Base-by-base conservation (phyloP, 2,888 invertebrate genomes). In the Hirtodrosophila duncani region DNA sequence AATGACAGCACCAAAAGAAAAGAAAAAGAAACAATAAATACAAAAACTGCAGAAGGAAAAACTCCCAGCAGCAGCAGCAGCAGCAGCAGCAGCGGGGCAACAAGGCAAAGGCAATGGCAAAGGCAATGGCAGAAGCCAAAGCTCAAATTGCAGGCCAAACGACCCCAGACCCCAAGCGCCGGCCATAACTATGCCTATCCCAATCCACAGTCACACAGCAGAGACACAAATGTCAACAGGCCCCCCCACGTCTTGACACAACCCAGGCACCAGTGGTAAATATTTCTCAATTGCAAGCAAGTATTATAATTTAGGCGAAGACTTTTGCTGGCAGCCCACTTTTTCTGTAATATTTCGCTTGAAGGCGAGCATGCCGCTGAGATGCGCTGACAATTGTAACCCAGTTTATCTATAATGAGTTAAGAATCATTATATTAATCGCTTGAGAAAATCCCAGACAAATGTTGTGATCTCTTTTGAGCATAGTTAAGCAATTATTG, bases 201-300 rank as follows among this genome's bases (percentile, higher is more conserved):
- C 20, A 37, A 20, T 21, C 43, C 60, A 44, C 45, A 52, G 52
- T 17, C 64, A 37, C 43, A 18, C 66, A 38, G 49, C 52, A 42
- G 45, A 50, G 66, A 44, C 69, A 30, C 56, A 42, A 63, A 58
- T 66, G 75, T 74, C 81, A 81, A 78, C 74, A 74, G 52, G 10
- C 10, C 11, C 39, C 43, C 51, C 29, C 20, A 13, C 13, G 39
- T 38, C 29, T 23, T 24, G 53, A 53, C 53, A 57, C 57, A 57
- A 34, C 45, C 57, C 30, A 34, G 43, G 55, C 23, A 36, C 8
- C 13, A n/a, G n/a, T n/a, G n/a, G n/a, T 1, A 23, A n/a, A 23
- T n/a, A 23, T 34, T 34, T n/a, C n/a, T n/a, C n/a, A n/a, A n/a
- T n/a, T n/a, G n/a, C n/a, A n/a, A n/a, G n/a, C n/a, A n/a, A n/a